Evolutionary conservation across 1,140 invertebrate genomes (phyloP).

Genomic region (Drosophila paulistorum): DNA sequence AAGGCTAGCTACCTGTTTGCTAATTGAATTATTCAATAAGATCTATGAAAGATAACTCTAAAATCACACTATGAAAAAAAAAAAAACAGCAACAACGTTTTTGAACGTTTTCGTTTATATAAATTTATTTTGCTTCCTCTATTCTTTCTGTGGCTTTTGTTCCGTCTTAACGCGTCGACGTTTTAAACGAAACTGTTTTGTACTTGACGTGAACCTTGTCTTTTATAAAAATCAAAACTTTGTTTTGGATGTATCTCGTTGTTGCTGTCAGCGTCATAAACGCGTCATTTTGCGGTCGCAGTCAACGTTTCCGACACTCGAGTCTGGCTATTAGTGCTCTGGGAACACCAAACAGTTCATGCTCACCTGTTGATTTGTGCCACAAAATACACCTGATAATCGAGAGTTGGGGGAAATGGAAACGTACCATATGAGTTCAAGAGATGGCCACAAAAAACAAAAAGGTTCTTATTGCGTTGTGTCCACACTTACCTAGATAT

Average conservation of each 20-base stretch:
- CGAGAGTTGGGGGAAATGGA: slow-evolving; percentile 27
- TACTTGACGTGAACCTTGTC: slow-evolving; percentile 72
- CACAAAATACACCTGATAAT: slow-evolving; percentile 36
- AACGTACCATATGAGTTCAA: neutral
- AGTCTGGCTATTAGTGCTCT: slow-evolving; percentile 21
- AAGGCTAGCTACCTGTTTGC: slow-evolving; percentile 1
- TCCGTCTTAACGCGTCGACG: slow-evolving; percentile 57
- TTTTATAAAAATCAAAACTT: slow-evolving; percentile 75
- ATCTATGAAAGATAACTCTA: neutral
- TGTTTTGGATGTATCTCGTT: slow-evolving; percentile 23
- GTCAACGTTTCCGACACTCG: slow-evolving; percentile 16
- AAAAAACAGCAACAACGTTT: neutral
- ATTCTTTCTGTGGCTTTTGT: slow-evolving; percentile 15
- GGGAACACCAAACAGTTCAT: slow-evolving; percentile 29
- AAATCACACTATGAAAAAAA: slow-evolving; percentile 2
- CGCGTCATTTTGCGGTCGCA: neutral
- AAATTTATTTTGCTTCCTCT: slow-evolving; percentile 15
- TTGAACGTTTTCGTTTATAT: neutral
- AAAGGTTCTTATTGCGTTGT: slow-evolving; percentile 39
- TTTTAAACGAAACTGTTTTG: slow-evolving; percentile 72
- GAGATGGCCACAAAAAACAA: neutral
- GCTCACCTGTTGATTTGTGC: slow-evolving; percentile 10
- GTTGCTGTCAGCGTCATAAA: slow-evolving; percentile 39
- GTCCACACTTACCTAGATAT: slow-evolving; percentile 12
- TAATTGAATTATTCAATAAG: slow-evolving; percentile 8